Evolutionary conservation across 2,797 vertebrate genomes (phyloP).

Genomic region (Phrynocephalus guinanensis): DNA sequence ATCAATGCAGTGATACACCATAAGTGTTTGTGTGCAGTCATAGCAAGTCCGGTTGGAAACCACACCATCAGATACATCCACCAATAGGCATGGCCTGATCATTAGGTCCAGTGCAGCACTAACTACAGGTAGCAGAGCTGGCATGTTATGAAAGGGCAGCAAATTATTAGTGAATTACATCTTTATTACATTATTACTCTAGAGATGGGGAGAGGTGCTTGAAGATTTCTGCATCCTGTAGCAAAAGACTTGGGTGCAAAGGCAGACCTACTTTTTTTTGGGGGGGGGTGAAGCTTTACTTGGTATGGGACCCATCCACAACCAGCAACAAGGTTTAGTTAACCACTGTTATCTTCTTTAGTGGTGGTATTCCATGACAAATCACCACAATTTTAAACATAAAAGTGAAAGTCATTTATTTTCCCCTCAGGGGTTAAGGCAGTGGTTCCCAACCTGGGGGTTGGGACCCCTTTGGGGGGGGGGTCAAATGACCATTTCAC

Average conservation of each 20-base stretch:
- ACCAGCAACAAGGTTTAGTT: no score
- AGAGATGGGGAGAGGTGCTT: not conserved
- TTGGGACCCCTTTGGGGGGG: no score
- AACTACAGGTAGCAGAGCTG: not conserved
- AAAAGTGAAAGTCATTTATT: no score
- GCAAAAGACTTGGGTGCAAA: not conserved
- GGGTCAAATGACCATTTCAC: no score
- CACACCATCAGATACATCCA: not conserved
- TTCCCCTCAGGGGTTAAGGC: no score
- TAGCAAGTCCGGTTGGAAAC: not conserved
- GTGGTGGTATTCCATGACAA: no score
- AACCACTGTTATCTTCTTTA: no score
- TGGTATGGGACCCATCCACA: no score
- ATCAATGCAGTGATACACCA: not conserved
- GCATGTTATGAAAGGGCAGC: not conserved
- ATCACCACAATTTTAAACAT: no score
- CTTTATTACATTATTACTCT: not conserved
- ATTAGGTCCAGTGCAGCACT: not conserved
- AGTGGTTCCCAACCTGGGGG: no score
- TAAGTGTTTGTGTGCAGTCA: not conserved
- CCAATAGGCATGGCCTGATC: not conserved
- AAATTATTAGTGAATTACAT: not conserved
- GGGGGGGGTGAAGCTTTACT: no score
- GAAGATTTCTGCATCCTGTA: not conserved
- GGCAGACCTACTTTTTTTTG: no score